Conservation (phyloP, 2,888 invertebrate genomes). For the Patella caerulea region DNA sequence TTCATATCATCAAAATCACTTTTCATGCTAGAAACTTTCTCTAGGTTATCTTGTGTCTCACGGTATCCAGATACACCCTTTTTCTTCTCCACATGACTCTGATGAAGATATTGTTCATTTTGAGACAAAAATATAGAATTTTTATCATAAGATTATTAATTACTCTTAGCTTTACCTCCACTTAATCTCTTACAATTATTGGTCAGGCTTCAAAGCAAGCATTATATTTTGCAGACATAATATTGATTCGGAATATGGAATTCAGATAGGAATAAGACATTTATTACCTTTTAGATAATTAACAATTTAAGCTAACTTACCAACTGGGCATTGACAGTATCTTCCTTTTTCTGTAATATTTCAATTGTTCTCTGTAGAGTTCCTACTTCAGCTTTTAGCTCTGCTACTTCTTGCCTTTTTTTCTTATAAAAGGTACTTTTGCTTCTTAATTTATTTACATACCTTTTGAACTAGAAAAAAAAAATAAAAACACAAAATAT, state of each 20-base stretch:
- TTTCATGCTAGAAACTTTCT: slow-evolving; percentile 76
- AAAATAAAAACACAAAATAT: background rate
- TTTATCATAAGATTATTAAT: no score
- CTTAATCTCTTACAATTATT: no score
- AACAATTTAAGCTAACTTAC: slow-evolving; percentile 65
- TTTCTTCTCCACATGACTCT: slow-evolving; percentile 56
- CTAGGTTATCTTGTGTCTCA: slow-evolving; percentile 75
- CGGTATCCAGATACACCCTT: slow-evolving; percentile 73
- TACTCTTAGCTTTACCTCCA: no score
- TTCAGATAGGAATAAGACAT: no score
- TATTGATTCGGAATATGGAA: no score
- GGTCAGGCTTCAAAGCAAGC: no score
- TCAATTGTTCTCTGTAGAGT: slow-evolving; percentile 83
- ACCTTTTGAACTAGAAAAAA: slow-evolving; percentile 80
- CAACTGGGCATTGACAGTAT: slow-evolving; percentile 75
- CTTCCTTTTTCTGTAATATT: slow-evolving; percentile 77
- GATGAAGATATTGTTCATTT: no score
- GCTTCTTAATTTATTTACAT: slow-evolving; percentile 84
- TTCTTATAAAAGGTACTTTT: slow-evolving; percentile 87
- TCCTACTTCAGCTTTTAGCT: slow-evolving; percentile 83
- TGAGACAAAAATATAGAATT: no score
- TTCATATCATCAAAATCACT: slow-evolving; percentile 74
- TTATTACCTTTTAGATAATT: no score
- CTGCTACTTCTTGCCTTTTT: slow-evolving; percentile 82
- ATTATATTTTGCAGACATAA: no score